Percentiles rank a stretch among this genome's conserved stretches.
These are phyloP conservation scores for Nymphalis urticae DNA, from an alignment of 2,888 invertebrate genomes.

Conservation along the genomic window DNA sequence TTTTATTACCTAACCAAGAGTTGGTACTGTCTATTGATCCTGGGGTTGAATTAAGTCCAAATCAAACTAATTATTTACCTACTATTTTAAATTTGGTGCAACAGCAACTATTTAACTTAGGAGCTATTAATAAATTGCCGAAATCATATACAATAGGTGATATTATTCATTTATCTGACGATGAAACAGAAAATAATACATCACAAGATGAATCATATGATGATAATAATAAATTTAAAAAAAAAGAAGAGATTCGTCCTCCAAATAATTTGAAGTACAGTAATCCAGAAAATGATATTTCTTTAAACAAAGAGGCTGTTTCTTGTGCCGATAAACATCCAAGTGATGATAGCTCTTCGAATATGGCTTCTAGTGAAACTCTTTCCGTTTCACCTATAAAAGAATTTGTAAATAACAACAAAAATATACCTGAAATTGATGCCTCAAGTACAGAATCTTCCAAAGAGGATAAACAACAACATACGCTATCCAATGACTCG, in stretches of 20 bases:
- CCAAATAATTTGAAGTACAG: background rate
- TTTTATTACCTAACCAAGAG: slow-evolving; percentile 48
- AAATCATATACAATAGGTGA: background rate
- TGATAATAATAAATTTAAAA: background rate
- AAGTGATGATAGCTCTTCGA: background rate
- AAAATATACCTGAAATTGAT: background rate
- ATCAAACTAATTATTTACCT: slow-evolving; percentile 46
- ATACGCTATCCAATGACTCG: background rate
- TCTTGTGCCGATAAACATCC: background rate
- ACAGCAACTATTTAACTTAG: slow-evolving; percentile 42
- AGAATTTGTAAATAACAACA: background rate
- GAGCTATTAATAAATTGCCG: background rate
- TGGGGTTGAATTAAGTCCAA: slow-evolving; percentile 39
- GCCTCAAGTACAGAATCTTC: background rate
- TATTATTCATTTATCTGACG: slow-evolving; percentile 26
- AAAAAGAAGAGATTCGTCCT: background rate
- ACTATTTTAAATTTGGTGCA: slow-evolving; percentile 49
- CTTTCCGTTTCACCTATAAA: background rate
- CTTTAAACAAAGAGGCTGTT: background rate
- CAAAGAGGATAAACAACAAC: background rate
- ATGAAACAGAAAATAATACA: slow-evolving; percentile 17
- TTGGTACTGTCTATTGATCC: slow-evolving; percentile 48
- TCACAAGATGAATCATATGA: background rate
- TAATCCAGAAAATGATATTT: background rate
- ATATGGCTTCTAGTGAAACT: background rate